Conservation (phyloP, 2,888 invertebrate genomes). For the Eupithecia subfuscata region DNA sequence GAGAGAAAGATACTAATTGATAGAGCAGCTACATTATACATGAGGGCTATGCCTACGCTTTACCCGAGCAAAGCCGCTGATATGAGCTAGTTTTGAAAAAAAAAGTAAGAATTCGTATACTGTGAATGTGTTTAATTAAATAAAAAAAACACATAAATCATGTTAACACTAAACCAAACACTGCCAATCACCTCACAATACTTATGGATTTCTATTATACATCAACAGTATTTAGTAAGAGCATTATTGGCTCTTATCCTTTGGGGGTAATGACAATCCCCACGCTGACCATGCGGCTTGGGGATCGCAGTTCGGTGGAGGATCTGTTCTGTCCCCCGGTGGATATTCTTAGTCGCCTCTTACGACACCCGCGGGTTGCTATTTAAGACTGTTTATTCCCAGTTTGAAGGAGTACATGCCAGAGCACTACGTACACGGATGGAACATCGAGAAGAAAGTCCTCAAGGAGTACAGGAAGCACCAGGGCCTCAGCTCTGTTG, state of each 20-base stretch:
- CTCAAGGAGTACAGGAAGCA: slow-evolving; percentile 93
- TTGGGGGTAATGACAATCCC: too few species aligned
- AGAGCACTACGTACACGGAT: slow-evolving; percentile 94
- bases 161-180: background rate
- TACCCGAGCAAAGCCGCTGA: background rate
- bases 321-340: too few species aligned
- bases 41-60: background rate
- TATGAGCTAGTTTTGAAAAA: background rate
- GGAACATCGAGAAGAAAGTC: slow-evolving; percentile 97
- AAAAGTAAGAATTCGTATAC: background rate
- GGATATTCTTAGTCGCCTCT: background rate
- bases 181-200: background rate
- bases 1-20: too few species aligned
- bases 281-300: background rate
- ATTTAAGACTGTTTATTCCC: slow-evolving; percentile 33
- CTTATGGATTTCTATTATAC: background rate
- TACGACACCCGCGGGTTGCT: background rate
- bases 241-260: too few species aligned
- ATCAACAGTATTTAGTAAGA: too few species aligned
- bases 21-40: too few species aligned
- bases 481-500: slow-evolving; percentile 90
- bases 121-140: too few species aligned
- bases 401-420: slow-evolving; percentile 98
- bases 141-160: too few species aligned
- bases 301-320: too few species aligned